A percentile compares a stretch with the other conserved stretches of the same genome.
These are phyloP conservation scores for Hydrozoanthus gracilis DNA, from an alignment of 92 coral and sea anemone species.

Conservation along the genomic window DNA sequence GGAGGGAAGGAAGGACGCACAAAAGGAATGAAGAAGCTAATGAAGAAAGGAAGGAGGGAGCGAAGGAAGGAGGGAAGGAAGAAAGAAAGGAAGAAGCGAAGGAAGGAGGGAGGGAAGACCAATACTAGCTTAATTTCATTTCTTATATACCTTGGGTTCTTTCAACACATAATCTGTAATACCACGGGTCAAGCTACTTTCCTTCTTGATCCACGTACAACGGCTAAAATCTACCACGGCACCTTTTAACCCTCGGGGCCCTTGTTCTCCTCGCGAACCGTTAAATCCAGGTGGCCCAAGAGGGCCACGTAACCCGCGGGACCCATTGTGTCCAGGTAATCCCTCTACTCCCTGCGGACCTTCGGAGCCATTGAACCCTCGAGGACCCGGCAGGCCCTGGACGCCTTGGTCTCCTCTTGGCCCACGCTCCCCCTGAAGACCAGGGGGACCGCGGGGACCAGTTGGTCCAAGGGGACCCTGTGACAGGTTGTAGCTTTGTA, in stretches of 20 bases:
- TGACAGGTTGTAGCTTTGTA: conserved; percentile 10
- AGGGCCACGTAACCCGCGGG: conserved; percentile 6
- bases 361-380: conserved; percentile 27
- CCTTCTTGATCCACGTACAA: conserved; percentile 2
- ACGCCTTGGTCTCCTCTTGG: neutral
- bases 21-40: no score
- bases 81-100: no score
- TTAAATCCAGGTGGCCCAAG: conserved; percentile 30
- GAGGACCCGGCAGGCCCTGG: neutral
- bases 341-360: conserved; percentile 13
- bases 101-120: no score
- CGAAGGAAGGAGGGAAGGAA: no score
- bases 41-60: no score
- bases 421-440: conserved; percentile 14
- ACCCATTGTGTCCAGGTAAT: conserved; percentile 1
- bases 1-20: no score
- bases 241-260: conserved; percentile 26
- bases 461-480: conserved; percentile 21
- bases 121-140: no score
- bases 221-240: neutral
- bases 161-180: no score
- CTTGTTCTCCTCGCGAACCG: conserved; percentile 23
- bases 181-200: no score
- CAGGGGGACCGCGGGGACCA: conserved; percentile 1
- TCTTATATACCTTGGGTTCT: no score